Evolutionary conservation across 64 coral and sea anemone genomes (phyloP).

Genomic region (Anthopleura sola): DNA sequence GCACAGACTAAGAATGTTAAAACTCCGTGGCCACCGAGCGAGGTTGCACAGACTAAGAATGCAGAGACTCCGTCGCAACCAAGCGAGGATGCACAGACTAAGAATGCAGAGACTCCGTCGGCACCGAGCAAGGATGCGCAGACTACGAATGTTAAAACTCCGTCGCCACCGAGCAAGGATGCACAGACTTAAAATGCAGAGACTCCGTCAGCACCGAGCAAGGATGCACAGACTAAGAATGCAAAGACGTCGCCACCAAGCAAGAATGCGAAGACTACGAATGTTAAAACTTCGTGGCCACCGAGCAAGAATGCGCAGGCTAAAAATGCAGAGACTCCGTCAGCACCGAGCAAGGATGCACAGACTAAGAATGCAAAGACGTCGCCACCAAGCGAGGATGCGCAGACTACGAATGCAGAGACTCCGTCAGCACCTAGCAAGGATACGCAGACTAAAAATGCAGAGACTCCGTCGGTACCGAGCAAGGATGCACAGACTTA

Average conservation of each 20-base stretch:
- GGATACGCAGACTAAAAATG: no score
- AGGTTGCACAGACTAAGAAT: background rate
- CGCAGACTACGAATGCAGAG: background rate
- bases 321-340: background rate
- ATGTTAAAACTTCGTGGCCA: background rate
- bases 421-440: no score
- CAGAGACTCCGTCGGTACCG: background rate
- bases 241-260: background rate
- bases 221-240: background rate
- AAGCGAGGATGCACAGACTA: background rate
- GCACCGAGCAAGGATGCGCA: background rate
- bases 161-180: background rate
- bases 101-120: background rate
- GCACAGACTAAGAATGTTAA: background rate
- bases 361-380: background rate
- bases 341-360: background rate
- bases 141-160: background rate
- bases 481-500: background rate
- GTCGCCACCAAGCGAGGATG: background rate
- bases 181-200: background rate
- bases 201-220: background rate
- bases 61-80: background rate
- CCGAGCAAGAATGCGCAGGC: background rate
- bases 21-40: background rate
- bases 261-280: background rate